Conservation (phyloP, 2,888 invertebrate genomes). For the Lithodes maja region DNA sequence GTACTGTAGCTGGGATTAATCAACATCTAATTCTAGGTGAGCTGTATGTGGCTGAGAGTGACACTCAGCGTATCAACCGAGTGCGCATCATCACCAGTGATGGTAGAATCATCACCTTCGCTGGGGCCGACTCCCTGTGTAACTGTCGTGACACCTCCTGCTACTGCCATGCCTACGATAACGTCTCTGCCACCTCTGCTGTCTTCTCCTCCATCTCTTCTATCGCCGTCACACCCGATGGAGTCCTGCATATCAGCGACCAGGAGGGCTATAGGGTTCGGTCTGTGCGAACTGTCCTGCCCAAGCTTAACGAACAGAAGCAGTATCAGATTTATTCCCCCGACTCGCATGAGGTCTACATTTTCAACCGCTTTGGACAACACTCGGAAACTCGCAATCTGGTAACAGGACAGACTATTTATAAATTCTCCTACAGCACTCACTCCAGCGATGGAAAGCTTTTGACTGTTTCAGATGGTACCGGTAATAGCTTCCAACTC, state of each 20-base stretch:
- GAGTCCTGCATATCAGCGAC: conserved; percentile 95
- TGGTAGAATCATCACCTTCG: conserved; percentile 93
- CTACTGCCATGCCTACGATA: conserved; percentile 91
- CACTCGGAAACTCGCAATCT: conserved; percentile 96
- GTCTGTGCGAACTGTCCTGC: conserved; percentile 79
- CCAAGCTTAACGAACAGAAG: conserved; percentile 76
- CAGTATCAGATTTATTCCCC: conserved; percentile 97
- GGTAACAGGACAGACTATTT: conserved; percentile 94
- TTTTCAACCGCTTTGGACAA: conserved; percentile 95
- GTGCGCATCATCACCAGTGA: conserved; percentile 93
- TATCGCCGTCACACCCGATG: conserved; percentile 93
- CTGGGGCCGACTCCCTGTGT: conserved; percentile 95
- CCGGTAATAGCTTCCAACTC: conserved; percentile 79
- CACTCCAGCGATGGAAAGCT: conserved; percentile 97
- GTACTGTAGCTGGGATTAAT: not conserved
- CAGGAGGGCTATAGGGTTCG: conserved; percentile 80
- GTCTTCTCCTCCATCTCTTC: conserved; percentile 96
- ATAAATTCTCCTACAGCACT: conserved; percentile 95
- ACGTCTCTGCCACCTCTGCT: conserved; percentile 92
- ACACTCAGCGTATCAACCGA: conserved; percentile 94
- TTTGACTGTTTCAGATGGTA: conserved; percentile 93
- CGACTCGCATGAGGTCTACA: conserved; percentile 95
- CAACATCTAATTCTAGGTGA: conserved; percentile 73
- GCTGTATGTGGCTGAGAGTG: conserved; percentile 95
- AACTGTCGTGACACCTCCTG: conserved; percentile 94